Base-by-base conservation (phyloP, 2,888 invertebrate species). In the Platynereis dumerilii region DNA sequence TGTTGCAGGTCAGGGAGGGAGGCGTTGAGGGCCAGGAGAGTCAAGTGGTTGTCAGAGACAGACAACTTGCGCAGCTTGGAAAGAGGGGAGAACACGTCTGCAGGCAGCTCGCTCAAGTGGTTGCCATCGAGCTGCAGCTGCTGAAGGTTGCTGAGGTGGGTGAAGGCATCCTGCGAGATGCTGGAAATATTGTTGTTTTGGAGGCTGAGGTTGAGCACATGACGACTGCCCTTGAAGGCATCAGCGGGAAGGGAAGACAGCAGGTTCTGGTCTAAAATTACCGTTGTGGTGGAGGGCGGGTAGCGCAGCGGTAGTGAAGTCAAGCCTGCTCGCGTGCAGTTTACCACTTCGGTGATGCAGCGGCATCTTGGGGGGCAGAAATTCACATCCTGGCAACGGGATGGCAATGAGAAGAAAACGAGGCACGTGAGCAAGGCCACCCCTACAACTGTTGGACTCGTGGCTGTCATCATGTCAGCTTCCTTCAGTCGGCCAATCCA, bases 51-150 rank as follows among this genome's bases (percentile, higher is more conserved):
- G 24, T 27, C 24, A 1, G 53, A 22, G 7, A 61, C 5, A 2
- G 61, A 61, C 2, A 61, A 42, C 15, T 61, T 61, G 1, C 61
- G 39, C 26, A 61, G 26, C 24, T 26, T 26, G n/a, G 61, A 54
- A 2, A 54, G 29, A 17, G 34, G 10, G 1, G 17, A 20, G 20
- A 61, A 61, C 17, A 55, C 55, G 22, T 39, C 39, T 39, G 29
- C 55, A 1, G 54, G 54, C 5, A 61, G 39, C 28, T 29, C 20
- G 10, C 12, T 34, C 24, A 61, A 17, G 39, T 54, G 29, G 44
- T 61, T 61, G 22, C 39, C 54, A 42, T 61, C 61, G 1, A 61
- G 39, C 15, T 53, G 39, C 42, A 61, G 26, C 2, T 39, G 53
- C 20, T 42, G 39, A 1, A 61, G 44, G 17, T 55, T 53, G 39